A percentile compares a stretch with the other conserved stretches of the same genome.
phyloP scores from a whole-genome alignment of 37 sponge, comb jelly and placozoan genomes.

The Corticium candelabrum region DNA sequence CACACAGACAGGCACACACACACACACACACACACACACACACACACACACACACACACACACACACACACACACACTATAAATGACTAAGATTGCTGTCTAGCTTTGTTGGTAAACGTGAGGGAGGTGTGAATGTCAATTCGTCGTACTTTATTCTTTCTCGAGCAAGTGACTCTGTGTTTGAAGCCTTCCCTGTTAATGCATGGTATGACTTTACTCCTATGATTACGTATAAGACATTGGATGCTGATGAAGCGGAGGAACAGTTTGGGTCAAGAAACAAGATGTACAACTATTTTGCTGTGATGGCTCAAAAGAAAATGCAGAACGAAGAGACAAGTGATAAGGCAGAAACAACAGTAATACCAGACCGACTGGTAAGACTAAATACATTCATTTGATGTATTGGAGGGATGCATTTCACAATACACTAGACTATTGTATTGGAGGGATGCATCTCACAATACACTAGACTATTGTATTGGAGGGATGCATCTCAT shows the following conservation, averaged over 20 bases:
- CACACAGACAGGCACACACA: too few relatives aligned
- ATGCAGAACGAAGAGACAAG: slow-evolving; percentile 32
- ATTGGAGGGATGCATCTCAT: too few relatives aligned
- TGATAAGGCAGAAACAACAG: slow-evolving; percentile 5
- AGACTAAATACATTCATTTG: too few relatives aligned
- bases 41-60: too few relatives aligned
- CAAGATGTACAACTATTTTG: slow-evolving; percentile 80
- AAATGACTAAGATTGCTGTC: background rate
- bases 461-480: too few relatives aligned
- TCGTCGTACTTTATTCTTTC: slow-evolving; percentile 69
- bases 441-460: too few relatives aligned
- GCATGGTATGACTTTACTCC: slow-evolving; percentile 79
- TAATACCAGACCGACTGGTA: background rate
- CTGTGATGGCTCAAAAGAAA: slow-evolving; percentile 73
- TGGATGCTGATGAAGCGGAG: slow-evolving; percentile 83
- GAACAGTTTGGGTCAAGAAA: slow-evolving; percentile 54
- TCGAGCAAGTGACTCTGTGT: slow-evolving; percentile 34
- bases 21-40: too few relatives aligned
- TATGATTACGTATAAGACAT: slow-evolving; percentile 63
- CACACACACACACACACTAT: background rate
- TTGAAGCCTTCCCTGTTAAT: slow-evolving; percentile 64
- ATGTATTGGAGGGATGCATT: too few relatives aligned
- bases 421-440: too few relatives aligned
- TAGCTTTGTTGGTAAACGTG: slow-evolving; percentile 62
- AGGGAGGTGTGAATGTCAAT: slow-evolving; percentile 69